Evolutionary conservation across 2,113 vertebrate species (phyloP).

Genomic region (Kobus ellipsiprymnus): DNA sequence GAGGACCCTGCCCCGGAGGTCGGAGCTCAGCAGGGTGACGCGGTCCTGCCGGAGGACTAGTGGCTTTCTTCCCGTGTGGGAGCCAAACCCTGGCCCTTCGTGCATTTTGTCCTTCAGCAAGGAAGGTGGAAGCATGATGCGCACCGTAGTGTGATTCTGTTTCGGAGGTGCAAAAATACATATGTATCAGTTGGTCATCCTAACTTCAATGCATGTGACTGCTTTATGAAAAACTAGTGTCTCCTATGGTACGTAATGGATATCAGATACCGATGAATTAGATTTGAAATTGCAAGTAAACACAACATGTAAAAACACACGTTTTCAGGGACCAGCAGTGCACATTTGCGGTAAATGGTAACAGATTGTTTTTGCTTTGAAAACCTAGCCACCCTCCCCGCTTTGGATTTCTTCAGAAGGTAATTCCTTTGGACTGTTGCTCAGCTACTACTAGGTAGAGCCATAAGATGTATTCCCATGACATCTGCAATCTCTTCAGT

Average conservation of each 20-base stretch:
- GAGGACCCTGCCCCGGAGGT: conserved; percentile 42
- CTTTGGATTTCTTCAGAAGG: conserved; percentile 59
- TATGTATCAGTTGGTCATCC: conserved; percentile 73
- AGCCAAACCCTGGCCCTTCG: conserved; percentile 57
- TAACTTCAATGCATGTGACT: conserved; percentile 89
- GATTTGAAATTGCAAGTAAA: conserved; percentile 76
- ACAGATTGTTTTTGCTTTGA: conserved; percentile 72
- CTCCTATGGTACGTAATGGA: conserved; percentile 79
- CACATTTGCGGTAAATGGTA: conserved; percentile 67
- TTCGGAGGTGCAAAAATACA: conserved; percentile 70
- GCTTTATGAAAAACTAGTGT: conserved; percentile 83
- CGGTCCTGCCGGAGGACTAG: conserved; percentile 73
- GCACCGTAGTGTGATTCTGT: conserved; percentile 74
- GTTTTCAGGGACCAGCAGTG: conserved; percentile 70
- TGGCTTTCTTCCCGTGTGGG: not conserved
- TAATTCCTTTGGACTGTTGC: not conserved
- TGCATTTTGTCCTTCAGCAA: conserved; percentile 73
- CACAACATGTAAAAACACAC: conserved; percentile 67
- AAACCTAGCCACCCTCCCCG: conserved; percentile 57
- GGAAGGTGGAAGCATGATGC: conserved; percentile 77
- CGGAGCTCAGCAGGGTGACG: conserved; percentile 33
- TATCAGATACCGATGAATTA: conserved; percentile 76
- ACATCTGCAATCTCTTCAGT: conserved; percentile 55
- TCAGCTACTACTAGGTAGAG: not conserved
- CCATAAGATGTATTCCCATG: not conserved